phyloP scores from a whole-genome alignment of 2,797 vertebrate species.

The Betta splendens region DNA sequence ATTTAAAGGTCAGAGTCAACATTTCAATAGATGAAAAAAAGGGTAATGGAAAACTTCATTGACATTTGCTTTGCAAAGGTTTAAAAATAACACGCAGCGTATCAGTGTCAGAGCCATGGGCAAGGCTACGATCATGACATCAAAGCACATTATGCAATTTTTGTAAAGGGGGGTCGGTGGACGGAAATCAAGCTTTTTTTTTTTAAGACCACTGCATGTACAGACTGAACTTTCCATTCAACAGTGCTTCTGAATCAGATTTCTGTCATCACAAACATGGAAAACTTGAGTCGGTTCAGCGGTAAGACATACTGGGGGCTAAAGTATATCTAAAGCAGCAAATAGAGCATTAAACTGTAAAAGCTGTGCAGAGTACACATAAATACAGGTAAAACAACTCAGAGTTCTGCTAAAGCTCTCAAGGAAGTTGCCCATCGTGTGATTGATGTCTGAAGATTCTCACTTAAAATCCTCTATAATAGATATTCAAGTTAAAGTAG shows the following conservation, averaged over 20 bases:
- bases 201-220: slow-evolving; percentile 60
- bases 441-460: too few relatives aligned
- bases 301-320: slow-evolving; percentile 41
- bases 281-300: slow-evolving; percentile 55
- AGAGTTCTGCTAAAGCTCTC: background rate
- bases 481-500: background rate
- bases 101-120: slow-evolving; percentile 73
- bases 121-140: slow-evolving; percentile 70
- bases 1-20: slow-evolving; percentile 76
- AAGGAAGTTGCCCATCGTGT: background rate
- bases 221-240: slow-evolving; percentile 73
- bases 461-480: slow-evolving; percentile 8
- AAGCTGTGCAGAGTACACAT: slow-evolving; percentile 25
- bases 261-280: slow-evolving; percentile 50
- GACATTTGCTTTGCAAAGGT: slow-evolving; percentile 75
- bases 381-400: slow-evolving; percentile 17
- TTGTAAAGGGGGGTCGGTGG: slow-evolving; percentile 47
- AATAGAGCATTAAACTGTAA: slow-evolving; percentile 24
- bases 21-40: slow-evolving; percentile 67
- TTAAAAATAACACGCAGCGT: slow-evolving; percentile 80
- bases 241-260: slow-evolving; percentile 58
- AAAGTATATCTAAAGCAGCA: slow-evolving; percentile 28
- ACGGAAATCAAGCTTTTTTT: slow-evolving; percentile 66
- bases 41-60: slow-evolving; percentile 79
- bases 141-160: slow-evolving; percentile 76